Conservation (phyloP, 1,140 invertebrate genomes). For the Euglossa dilemma region DNA sequence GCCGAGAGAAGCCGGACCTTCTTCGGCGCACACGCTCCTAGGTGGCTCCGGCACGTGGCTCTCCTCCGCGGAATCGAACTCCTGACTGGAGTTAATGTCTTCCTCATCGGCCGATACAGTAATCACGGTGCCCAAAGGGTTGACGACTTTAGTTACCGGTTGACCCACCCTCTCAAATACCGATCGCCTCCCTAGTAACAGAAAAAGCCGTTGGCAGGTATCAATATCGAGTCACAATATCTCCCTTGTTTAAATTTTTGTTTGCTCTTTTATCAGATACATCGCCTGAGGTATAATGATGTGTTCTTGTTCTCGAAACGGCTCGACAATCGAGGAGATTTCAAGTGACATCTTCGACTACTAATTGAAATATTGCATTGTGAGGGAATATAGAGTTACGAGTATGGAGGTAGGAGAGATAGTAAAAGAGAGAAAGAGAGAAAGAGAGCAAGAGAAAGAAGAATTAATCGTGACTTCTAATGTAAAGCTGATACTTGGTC, state of each 20-base stretch:
- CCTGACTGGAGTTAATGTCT: slow-evolving; percentile 75
- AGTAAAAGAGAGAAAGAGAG: background rate
- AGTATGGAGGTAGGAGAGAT: background rate
- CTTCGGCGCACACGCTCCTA: slow-evolving; percentile 82
- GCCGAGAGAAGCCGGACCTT: slow-evolving; percentile 81
- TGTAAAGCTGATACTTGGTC: background rate
- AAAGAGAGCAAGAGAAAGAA: background rate
- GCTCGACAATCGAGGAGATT: background rate
- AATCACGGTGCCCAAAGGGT: slow-evolving; percentile 88
- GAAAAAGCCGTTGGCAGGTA: slow-evolving; percentile 90
- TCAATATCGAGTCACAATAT: slow-evolving; percentile 73
- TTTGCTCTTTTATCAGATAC: slow-evolving; percentile 1
- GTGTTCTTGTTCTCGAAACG: background rate
- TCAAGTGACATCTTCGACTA: background rate
- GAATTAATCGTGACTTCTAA: background rate
- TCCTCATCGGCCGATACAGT: slow-evolving; percentile 82
- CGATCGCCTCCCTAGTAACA: slow-evolving; percentile 87
- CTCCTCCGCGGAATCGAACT: slow-evolving; percentile 81
- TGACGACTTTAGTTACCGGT: slow-evolving; percentile 86
- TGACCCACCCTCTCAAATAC: slow-evolving; percentile 84
- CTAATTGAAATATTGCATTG: slow-evolving; percentile 17
- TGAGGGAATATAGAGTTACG: background rate
- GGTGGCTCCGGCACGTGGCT: slow-evolving; percentile 53
- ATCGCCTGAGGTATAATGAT: slow-evolving; percentile 9
- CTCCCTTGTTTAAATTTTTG: slow-evolving; percentile 29